Conservation (phyloP, 2,888 invertebrate species). For the Autographa pulchrina region DNA sequence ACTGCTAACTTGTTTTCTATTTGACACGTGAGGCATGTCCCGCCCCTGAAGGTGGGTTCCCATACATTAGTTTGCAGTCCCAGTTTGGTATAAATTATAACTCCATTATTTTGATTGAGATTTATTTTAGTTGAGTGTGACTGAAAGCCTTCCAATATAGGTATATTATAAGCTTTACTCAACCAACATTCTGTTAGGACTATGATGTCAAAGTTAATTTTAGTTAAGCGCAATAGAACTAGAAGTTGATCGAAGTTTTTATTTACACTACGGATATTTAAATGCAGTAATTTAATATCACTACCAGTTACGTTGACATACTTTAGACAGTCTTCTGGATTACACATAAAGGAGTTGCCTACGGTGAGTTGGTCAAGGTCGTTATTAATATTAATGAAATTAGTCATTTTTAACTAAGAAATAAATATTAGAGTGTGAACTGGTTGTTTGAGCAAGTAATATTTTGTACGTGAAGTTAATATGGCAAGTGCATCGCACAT, state of each 20-base stretch:
- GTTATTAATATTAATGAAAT: background rate
- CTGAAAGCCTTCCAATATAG: constrained; percentile 5
- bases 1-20: background rate
- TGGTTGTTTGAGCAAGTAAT: too few species aligned
- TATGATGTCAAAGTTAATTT: constrained; percentile 5
- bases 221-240: background rate
- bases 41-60: background rate
- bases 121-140: background rate
- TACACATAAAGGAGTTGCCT: constrained; percentile 1
- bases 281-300: background rate
- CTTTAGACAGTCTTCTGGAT: constrained; percentile 1
- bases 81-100: constrained; percentile 2
- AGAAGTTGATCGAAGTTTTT: background rate
- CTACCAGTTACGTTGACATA: background rate
- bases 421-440: too few species aligned
- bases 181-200: constrained; percentile 11
- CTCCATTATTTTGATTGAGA: constrained; percentile 11
- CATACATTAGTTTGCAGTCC: background rate
- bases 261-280: constrained; percentile 10
- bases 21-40: background rate
- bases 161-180: background rate
- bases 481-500: too few species aligned
- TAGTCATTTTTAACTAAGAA: background rate
- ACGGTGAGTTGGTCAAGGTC: constrained; percentile 9
- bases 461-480: too few species aligned